Evolutionary conservation across 1,140 invertebrate species (phyloP).

Genomic region (Diorhabda elongata): DNA sequence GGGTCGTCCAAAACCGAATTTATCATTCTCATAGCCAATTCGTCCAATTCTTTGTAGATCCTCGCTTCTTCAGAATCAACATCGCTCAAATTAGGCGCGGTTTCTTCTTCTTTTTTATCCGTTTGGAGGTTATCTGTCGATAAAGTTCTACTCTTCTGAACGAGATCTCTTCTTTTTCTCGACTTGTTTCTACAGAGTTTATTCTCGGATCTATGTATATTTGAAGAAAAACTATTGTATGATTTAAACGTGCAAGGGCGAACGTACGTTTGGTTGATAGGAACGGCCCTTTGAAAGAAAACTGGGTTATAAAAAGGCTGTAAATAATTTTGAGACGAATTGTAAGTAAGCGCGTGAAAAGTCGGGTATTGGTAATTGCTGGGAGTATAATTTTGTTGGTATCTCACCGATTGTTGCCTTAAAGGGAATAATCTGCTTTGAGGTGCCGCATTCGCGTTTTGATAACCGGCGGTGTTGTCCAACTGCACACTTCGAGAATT

Average conservation of each 20-base stretch:
- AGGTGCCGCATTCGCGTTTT: not conserved
- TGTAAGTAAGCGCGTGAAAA: slow-evolving; percentile 17
- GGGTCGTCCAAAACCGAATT: slow-evolving; percentile 22
- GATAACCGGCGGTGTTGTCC: slow-evolving; percentile 8
- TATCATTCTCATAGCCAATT: slow-evolving; percentile 12
- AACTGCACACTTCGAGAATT: slow-evolving; percentile 11
- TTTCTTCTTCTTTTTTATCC: too few relatives aligned
- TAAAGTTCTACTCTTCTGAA: too few relatives aligned
- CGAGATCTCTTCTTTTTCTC: too few relatives aligned
- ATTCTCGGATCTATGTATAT: too few relatives aligned
- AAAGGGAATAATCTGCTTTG: not conserved
- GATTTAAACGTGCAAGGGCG: too few relatives aligned
- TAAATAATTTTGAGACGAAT: slow-evolving; percentile 11
- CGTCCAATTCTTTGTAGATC: slow-evolving; percentile 13
- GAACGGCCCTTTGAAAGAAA: slow-evolving; percentile 13
- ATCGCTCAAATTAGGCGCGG: too few relatives aligned
- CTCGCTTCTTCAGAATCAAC: not conserved
- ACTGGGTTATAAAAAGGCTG: slow-evolving; percentile 15
- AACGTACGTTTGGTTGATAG: too few relatives aligned
- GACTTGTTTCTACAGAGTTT: too few relatives aligned
- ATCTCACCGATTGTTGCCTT: slow-evolving; percentile 1
- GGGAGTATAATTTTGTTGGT: slow-evolving; percentile 7
- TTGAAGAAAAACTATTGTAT: too few relatives aligned
- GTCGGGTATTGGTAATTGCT: slow-evolving; percentile 16
- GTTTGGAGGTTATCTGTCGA: too few relatives aligned